Evolutionary conservation across 2,888 invertebrate genomes (phyloP), one percentile per base, ranked within the genome.

Genomic region (Trypoxylon attenuatum): DNA sequence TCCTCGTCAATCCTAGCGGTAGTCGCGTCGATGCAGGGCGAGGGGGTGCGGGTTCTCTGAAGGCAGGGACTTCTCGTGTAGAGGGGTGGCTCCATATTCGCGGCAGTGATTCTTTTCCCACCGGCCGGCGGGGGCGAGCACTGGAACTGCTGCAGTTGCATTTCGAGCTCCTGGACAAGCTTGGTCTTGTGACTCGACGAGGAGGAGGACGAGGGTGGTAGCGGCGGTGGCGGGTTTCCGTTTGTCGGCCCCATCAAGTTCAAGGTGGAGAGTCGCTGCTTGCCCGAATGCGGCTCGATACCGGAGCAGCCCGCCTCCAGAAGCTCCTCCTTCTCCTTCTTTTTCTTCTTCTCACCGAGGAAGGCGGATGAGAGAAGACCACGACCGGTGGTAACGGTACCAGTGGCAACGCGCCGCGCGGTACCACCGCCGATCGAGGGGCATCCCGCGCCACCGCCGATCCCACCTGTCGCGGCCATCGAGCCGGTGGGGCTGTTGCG

Each of bases 291-390:
- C 87, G 46, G 88, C 85, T 21, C 92, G 90, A 70, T 91, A 90
- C 92, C 92, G 43, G 92, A 92, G 81, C 92, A 92, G 16, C 92
- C 93, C 15, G 92, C 91, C 85, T 93, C 94, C 47, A 92, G 91
- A 15, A 94, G 86, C 78, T 94, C 94, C 76, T 94, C 94, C 82
- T 94, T 94, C 58, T 92, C 92, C 79, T 93, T 93, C 76, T 94
- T 94, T 82, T 94, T 94, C 58, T 92, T 92, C 79, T 93, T 93
- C 52, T 92, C 91, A 66, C 92, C 91, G 47, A n/a, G n/a, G 13
- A 87, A 86, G 0, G 72, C 70, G 29, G 77, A 71, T 4, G 82
- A 70, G 2, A 73, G 19, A n/a, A n/a, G n/a, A n/a, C n/a, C n/a
- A n/a, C n/a, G n/a, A n/a, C n/a, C n/a, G n/a, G n/a, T n/a, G n/a